These are phyloP conservation scores for Xenopus borealis DNA, from an alignment of 2,113 vertebrate species.

Conservation along the genomic window DNA sequence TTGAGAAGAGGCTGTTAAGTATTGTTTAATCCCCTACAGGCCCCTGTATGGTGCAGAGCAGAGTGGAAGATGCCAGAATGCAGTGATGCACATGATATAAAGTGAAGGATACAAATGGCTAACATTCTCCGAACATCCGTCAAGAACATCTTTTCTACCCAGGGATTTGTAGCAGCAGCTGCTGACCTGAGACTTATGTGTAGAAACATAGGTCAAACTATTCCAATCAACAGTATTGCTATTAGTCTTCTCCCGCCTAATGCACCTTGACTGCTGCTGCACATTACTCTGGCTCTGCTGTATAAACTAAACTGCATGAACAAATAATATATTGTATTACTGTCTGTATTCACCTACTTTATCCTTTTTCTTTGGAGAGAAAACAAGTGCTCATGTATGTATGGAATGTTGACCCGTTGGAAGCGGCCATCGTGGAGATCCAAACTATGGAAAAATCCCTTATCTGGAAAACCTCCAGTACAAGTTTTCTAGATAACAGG, in stretches of 20 bases:
- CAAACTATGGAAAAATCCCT: no score
- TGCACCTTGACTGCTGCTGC: neutral
- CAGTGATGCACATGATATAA: conserved; percentile 31
- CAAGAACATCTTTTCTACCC: conserved; percentile 9
- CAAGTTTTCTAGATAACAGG: no score
- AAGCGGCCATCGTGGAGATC: no score
- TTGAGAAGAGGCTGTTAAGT: conserved; percentile 24
- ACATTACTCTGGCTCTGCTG: no score
- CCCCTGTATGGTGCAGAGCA: neutral
- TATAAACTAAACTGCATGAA: no score
- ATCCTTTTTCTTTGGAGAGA: no score
- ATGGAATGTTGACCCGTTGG: no score
- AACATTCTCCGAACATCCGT: conserved; percentile 22
- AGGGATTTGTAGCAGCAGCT: conserved; percentile 16
- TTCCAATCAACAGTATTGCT: conserved; percentile 1
- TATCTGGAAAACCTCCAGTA: no score
- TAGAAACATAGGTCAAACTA: neutral
- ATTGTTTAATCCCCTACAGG: conserved; percentile 12
- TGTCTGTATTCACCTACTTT: no score
- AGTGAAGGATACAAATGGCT: conserved; percentile 42
- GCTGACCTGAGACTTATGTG: conserved; percentile 7
- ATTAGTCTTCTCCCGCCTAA: neutral
- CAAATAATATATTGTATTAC: no score
- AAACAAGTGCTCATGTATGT: no score
- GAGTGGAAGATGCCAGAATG: neutral